phyloP scores from a whole-genome alignment of 2,113 vertebrate species.

The Mugil cephalus region DNA sequence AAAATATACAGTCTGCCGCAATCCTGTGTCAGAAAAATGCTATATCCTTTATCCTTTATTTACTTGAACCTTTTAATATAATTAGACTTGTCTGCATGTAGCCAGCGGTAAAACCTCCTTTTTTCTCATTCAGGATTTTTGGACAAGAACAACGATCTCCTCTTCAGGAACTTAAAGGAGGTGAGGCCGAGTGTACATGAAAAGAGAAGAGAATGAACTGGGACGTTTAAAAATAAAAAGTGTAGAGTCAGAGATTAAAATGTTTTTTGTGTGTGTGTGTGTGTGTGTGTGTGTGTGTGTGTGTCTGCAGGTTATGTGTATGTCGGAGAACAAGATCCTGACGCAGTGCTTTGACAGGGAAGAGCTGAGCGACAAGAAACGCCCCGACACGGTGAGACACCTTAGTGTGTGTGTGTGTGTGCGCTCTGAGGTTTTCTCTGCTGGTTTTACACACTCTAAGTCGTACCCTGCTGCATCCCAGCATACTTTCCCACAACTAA shows the following conservation, averaged over 20 bases:
- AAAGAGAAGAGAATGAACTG: neutral
- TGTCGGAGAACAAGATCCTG: constrained; percentile 94
- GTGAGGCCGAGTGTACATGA: constrained; percentile 79
- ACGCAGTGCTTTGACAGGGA: constrained; percentile 92
- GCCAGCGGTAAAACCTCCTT: neutral
- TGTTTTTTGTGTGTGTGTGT: constrained; percentile 10
- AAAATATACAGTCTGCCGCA: too few relatives aligned
- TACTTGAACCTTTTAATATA: too few relatives aligned
- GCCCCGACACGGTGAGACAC: constrained; percentile 93
- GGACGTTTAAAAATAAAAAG: too few relatives aligned
- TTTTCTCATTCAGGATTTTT: constrained; percentile 89
- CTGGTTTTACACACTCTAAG: neutral
- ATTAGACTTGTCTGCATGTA: too few relatives aligned
- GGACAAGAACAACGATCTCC: constrained; percentile 99
- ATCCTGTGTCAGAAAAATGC: too few relatives aligned
- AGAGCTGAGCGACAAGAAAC: constrained; percentile 96
- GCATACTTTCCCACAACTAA: constrained; percentile 66
- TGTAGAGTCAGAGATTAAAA: neutral
- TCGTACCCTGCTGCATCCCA: neutral
- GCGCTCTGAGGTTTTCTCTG: neutral
- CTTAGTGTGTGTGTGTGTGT: neutral
- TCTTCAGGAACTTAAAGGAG: constrained; percentile 98
- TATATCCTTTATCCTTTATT: too few relatives aligned
- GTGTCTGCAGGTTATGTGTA: constrained; percentile 90
- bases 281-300: constrained; percentile 92